These are phyloP conservation scores for Neuroterus valhalla DNA, from an alignment of 1,140 invertebrate species.

Conservation along the genomic window DNA sequence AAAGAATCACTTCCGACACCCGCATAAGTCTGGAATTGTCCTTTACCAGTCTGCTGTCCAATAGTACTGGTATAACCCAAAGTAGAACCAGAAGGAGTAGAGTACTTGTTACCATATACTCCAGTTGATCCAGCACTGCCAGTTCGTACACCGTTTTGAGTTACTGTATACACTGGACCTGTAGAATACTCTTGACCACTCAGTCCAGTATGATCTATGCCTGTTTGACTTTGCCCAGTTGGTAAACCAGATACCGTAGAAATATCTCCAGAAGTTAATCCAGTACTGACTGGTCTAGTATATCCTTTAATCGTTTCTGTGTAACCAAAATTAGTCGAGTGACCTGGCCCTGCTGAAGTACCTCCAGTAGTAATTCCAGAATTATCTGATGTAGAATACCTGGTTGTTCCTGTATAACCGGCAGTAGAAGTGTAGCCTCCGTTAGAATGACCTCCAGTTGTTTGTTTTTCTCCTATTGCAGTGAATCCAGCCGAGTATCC, in stretches of 20 bases:
- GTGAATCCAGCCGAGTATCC: neutral
- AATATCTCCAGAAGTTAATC: constrained; percentile 1
- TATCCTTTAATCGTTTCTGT: constrained; percentile 1
- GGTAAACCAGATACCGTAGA: neutral
- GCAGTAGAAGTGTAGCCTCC: neutral
- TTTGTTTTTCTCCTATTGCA: constrained; percentile 6
- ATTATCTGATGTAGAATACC: neutral
- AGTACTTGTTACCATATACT: neutral
- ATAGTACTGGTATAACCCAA: constrained; percentile 28
- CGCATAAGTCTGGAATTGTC: constrained; percentile 36
- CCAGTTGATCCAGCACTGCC: neutral
- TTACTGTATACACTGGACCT: neutral
- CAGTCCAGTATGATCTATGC: neutral
- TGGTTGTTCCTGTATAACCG: constrained; percentile 30
- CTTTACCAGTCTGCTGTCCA: constrained; percentile 32
- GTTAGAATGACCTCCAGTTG: constrained; percentile 12
- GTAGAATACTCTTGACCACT: neutral
- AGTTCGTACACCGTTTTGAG: neutral
- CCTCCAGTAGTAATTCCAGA: constrained; percentile 33
- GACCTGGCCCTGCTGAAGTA: constrained; percentile 23
- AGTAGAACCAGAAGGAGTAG: constrained; percentile 3
- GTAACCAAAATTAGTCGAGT: neutral
- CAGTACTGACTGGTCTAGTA: neutral
- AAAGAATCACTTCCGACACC: constrained; percentile 34
- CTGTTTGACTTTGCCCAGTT: constrained; percentile 11